phyloP scores from a whole-genome alignment of 2,797 vertebrate species.

The Lutjanus argentimaculatus region DNA sequence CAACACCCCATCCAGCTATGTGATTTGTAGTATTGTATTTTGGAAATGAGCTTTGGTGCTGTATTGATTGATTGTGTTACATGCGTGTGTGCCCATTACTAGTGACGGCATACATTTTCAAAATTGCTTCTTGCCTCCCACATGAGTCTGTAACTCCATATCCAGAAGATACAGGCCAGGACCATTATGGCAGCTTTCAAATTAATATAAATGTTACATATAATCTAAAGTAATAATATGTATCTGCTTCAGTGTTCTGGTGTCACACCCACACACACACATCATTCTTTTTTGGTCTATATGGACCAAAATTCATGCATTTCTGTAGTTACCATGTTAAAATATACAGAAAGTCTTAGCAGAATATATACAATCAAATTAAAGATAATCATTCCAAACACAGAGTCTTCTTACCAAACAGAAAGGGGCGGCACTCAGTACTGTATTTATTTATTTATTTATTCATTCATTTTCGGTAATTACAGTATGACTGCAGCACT shows the following conservation, averaged over 20 bases:
- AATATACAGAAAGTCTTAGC: not conserved
- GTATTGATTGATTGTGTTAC: constrained; percentile 28
- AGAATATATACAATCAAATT: not conserved
- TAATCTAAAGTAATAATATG: not conserved
- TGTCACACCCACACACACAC: not conserved
- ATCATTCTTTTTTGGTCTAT: too few relatives aligned
- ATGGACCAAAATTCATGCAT: too few relatives aligned
- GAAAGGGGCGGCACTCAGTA: too few relatives aligned
- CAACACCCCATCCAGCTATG: constrained; percentile 25
- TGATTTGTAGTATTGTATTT: constrained; percentile 19
- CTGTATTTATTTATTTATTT: too few relatives aligned
- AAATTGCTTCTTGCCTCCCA: not conserved
- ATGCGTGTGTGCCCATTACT: constrained; percentile 10
- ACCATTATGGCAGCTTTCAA: not conserved
- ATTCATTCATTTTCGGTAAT: too few relatives aligned
- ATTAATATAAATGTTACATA: not conserved
- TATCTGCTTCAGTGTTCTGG: not conserved
- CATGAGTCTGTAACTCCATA: not conserved
- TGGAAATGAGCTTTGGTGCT: constrained; percentile 7
- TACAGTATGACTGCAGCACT: too few relatives aligned
- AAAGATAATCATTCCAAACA: not conserved
- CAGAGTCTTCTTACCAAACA: too few relatives aligned
- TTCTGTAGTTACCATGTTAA: too few relatives aligned
- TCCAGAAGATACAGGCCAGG: not conserved
- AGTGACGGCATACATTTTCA: not conserved